Base-by-base conservation (phyloP, 2,797 vertebrate genomes). In the Enoplosus armatus region DNA sequence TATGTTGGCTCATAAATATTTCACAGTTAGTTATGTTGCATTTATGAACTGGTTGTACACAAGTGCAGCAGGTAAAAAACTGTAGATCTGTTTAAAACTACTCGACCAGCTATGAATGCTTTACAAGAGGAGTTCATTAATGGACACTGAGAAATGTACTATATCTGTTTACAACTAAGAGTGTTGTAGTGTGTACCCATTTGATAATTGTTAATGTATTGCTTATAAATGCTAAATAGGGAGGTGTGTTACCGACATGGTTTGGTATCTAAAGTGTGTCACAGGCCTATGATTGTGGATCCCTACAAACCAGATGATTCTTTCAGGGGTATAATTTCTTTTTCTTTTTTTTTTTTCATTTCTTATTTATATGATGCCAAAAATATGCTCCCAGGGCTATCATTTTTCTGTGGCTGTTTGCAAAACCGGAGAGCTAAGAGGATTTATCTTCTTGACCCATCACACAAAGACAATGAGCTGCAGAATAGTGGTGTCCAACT, bases 381-480 rank as follows among this genome's bases (percentile, higher is more conserved):
- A 89, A 88, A 88, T 90, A 84, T 87, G 79, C 89, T 94, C 90
- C 89, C 91, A 92, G 91, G 90, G 82, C 87, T 90, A 92, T 93
- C 91, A 69, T 85, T 91, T 92, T 90, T 88, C 90, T 67, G 70
- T 79, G 74, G 77, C 83, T 87, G 85, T 90, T 90, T 88, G 83
- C 82, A 80, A 89, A 90, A 90, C 77, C 50, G 11, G 66, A 85
- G 80, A 85, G 82, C 74, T 55, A 76, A 84, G 86, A 84, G 85
- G 84, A 92, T 92, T 92, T 92, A 94, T 93, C 93, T 92, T 81
- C 77, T 87, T 90, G 88, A 92, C 87, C 90, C 87, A 89, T 93
- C 87, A 85, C 79, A 73, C 79, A 84, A 90, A 90, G 90, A 94
- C 93, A 92, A 93, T 86, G 92, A 90, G 90, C 86, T 60, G 83